Percentiles rank a stretch among this genome's conserved stretches.
Evolutionary conservation across 2,888 invertebrate species (phyloP).

Genomic region (Nowickia ferox): DNA sequence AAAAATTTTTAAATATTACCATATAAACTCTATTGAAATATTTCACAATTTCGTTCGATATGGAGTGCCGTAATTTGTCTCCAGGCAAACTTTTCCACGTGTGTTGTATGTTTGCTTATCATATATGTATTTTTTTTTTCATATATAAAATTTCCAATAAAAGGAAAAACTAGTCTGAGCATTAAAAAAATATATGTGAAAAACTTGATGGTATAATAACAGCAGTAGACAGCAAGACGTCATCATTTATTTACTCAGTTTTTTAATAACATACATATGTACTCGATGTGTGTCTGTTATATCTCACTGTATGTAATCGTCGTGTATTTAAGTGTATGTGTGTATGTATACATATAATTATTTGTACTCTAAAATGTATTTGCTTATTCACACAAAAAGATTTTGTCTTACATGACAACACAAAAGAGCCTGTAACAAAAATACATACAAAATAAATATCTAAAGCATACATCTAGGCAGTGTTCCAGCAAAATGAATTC

Average conservation of each 20-base stretch:
- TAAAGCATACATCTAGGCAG: constrained; percentile 42
- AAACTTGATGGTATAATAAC: constrained; percentile 5
- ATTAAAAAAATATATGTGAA: neutral
- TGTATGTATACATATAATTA: neutral
- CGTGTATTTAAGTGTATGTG: too few relatives aligned
- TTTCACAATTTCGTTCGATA: too few relatives aligned
- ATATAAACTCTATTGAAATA: too few relatives aligned
- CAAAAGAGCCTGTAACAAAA: constrained; percentile 23
- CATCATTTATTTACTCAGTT: constrained; percentile 1
- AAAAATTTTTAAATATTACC: too few relatives aligned
- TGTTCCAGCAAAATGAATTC: neutral
- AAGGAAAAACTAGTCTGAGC: neutral
- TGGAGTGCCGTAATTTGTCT: too few relatives aligned
- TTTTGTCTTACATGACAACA: constrained; percentile 16
- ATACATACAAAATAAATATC: neutral
- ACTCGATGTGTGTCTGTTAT: neutral
- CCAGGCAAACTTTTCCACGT: neutral
- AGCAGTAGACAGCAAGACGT: constrained; percentile 49
- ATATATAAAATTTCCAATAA: constrained; percentile 8
- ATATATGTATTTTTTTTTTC: neutral
- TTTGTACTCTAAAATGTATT: neutral
- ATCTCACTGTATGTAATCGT: too few relatives aligned
- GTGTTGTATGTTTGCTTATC: neutral
- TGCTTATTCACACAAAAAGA: constrained; percentile 6
- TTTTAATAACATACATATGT: neutral